Evolutionary conservation across 92 coral and sea anemone genomes (phyloP).

Genomic region (Actinernus sp.): DNA sequence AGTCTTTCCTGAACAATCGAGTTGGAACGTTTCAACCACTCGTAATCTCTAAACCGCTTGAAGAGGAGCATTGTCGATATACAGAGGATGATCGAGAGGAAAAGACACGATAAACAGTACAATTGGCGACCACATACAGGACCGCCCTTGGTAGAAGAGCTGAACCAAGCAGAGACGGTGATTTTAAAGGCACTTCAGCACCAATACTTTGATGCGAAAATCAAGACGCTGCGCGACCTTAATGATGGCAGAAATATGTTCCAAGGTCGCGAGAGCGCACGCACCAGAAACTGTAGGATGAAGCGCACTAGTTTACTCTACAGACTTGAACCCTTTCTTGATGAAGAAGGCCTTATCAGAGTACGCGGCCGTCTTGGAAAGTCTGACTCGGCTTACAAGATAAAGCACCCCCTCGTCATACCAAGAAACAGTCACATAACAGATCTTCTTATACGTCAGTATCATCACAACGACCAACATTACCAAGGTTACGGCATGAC

Average conservation of each 20-base stretch:
- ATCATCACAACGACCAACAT: too few species aligned
- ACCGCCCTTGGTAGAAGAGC: constrained; percentile 46
- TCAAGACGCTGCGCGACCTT: neutral
- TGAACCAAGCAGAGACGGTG: constrained; percentile 57
- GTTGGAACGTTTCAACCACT: too few species aligned
- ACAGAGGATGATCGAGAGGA: too few species aligned
- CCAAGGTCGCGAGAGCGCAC: too few species aligned
- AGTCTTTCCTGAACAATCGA: too few species aligned
- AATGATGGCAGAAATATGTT: too few species aligned
- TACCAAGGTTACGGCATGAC: too few species aligned
- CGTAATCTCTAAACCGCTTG: too few species aligned
- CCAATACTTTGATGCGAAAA: constrained; percentile 18
- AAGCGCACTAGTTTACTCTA: constrained; percentile 37
- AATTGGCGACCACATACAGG: too few species aligned
- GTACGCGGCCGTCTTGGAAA: constrained; percentile 72
- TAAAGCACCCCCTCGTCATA: constrained; percentile 58
- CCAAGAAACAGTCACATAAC: constrained; percentile 69
- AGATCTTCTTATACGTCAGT: constrained; percentile 46
- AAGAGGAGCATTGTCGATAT: too few species aligned
- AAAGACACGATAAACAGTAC: too few species aligned
- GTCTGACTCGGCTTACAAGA: constrained; percentile 56
- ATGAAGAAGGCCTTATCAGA: constrained; percentile 49
- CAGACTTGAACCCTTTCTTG: constrained; percentile 64
- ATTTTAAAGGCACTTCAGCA: constrained; percentile 57
- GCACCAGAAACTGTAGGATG: too few species aligned